Base-by-base conservation (phyloP, 1,140 invertebrate genomes). In the Periplaneta americana region DNA sequence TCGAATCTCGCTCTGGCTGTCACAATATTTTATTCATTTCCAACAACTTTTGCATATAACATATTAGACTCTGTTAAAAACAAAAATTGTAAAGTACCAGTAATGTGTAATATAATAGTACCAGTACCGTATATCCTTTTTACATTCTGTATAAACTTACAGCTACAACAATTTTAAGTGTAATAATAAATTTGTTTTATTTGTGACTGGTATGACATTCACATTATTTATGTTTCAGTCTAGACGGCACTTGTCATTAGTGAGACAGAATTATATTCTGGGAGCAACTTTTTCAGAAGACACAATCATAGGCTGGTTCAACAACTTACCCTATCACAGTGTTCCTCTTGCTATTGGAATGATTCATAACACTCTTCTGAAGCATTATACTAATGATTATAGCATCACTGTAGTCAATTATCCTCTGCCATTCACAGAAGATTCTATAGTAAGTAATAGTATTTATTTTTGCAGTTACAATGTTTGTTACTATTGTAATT, bases 341-440 rank as follows among this genome's bases (percentile, higher is more conserved):
- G 85, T 88, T 28, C 87, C 88, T 1, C 86, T 91, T 1, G 83
- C 89, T 17, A 82, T 92, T 74, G 86, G 86, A 48, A 82, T 87
- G 18, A 80, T 90, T 9, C 85, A 88, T 33, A 89, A 88, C 82
- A 85, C 88, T n/a, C 75, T 91, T 17, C 82, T 91, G 0, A 83
- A 85, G 76, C 9, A 5, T n/a, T 66, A 28, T n/a, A 35, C 28
- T 32, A 11, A 74, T 15, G 35, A 35, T 17, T 22, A 17, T 1
- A 35, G 13, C 13, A 91, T 93, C 80, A 86, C 87, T 13, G 89
- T 91, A 0, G 86, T 88, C n/a, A 92, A 92, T 85, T 91, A 93
- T 86, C 93, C 93, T 1, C 88, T 93, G 86, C 89, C 91, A 79
- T 84, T 86, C 74, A 18, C 34, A 36, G 34, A 76, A 74, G 66